phyloP scores from a whole-genome alignment of 2,888 invertebrate species.

The Therioaphis trifolii region DNA sequence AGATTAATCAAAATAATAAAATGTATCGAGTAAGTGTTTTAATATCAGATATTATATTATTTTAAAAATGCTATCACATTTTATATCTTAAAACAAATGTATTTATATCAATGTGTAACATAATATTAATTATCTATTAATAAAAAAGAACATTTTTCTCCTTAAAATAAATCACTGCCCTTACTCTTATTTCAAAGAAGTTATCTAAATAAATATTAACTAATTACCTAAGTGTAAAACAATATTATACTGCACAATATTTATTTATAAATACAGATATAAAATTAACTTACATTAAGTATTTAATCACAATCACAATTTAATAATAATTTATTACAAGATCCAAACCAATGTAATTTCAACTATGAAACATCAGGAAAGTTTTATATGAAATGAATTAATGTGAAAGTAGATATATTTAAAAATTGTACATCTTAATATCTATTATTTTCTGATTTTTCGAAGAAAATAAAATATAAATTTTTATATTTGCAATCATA shows the following conservation, averaged over 20 bases:
- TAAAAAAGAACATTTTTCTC: conserved; percentile 35
- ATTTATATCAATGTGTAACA: background rate
- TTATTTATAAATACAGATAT: conserved; percentile 51
- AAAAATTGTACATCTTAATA: background rate
- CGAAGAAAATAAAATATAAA: conserved; percentile 3
- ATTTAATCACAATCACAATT: conserved; percentile 59
- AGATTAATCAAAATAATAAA: too few species aligned
- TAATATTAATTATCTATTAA: conserved; percentile 27
- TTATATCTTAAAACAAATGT: conserved; percentile 8
- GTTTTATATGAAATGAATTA: conserved; percentile 22
- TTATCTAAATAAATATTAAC: conserved; percentile 21
- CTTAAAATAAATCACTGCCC: conserved; percentile 52
- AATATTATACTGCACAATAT: conserved; percentile 55
- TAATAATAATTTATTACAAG: conserved; percentile 36
- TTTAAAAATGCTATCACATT: conserved; percentile 32
- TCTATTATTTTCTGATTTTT: background rate
- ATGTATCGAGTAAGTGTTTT: too few species aligned
- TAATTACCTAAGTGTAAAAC: conserved; percentile 32
- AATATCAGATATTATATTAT: background rate
- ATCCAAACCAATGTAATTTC: conserved; percentile 36
- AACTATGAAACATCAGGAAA: conserved; percentile 24
- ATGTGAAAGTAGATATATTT: conserved; percentile 15
- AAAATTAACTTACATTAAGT: conserved; percentile 57
- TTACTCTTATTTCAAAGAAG: background rate
- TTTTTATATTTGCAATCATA: background rate